These are phyloP conservation scores for Cenopis cana DNA, from an alignment of 2,888 invertebrate genomes.

Conservation along the genomic window DNA sequence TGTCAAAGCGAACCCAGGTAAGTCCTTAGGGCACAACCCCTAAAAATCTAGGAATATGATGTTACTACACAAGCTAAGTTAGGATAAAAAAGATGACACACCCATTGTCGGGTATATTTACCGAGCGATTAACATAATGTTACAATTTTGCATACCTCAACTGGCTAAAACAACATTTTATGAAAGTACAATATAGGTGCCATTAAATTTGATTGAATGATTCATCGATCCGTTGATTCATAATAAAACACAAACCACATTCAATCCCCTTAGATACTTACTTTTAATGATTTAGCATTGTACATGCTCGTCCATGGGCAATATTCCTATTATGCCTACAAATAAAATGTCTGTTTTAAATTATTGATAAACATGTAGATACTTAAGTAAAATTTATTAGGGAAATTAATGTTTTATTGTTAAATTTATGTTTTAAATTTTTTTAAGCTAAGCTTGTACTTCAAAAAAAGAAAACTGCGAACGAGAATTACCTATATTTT, in stretches of 20 bases:
- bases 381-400: too few species aligned
- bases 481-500: too few species aligned
- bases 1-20: too few species aligned
- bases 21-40: too few species aligned
- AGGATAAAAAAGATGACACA: neutral
- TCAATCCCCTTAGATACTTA: neutral
- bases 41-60: too few species aligned
- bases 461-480: too few species aligned
- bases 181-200: neutral
- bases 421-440: too few species aligned
- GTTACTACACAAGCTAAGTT: neutral
- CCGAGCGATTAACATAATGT: neutral
- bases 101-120: neutral
- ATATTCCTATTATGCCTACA: too few species aligned
- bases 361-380: too few species aligned
- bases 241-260: neutral
- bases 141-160: neutral
- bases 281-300: neutral
- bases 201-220: neutral
- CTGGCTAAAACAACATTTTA: neutral
- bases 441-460: too few species aligned
- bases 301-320: neutral
- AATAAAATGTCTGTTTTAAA: too few species aligned
- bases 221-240: neutral
- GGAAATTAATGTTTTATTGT: too few species aligned